Base-by-base conservation (phyloP, 2,797 vertebrate species). In the Sardinella longiceps region DNA sequence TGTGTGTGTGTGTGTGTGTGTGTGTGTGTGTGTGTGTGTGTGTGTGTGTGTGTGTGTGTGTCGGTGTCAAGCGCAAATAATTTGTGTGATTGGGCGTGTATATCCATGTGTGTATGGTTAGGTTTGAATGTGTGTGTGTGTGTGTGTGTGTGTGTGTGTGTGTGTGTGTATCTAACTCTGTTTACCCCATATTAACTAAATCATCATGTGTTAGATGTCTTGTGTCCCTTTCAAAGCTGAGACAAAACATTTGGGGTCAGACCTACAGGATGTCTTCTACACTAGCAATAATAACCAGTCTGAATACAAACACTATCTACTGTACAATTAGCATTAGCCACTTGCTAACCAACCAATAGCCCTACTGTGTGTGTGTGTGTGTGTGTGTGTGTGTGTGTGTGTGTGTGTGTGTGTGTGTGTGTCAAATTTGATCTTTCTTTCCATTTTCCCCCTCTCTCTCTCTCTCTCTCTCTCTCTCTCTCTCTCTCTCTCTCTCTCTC, bases 21-120 rank as follows among this genome's bases (percentile, higher is more conserved):
- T 74, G 66, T 74, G 30, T 37, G 86, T 87, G 88, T 84, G 43
- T 53, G 84, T 80, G 53, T 58, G 23, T 82, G 66, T 88, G 74
- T 83, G 51, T 85, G 66, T 39, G 82, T 77, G 43, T 81, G 77
- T 81, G 80, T 92, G 39, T 39, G 15, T 58, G 37, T 39, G 60
- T 37, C n/a, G n/a, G 28, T 84, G 45, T 10, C 46, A 48, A 48
- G 46, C 46, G 12, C 46, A 48, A 48, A 6, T 48, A 9, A 1
- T 48, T 48, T 84, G 12, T 1, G 43, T 82, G 66, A 39, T 74
- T 84, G 80, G 87, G 83, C 90, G 82, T 63, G 48, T 81, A 74
- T 53, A 80, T 87, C 51, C 58, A 15, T 39, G 82, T 82, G 4
- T 58, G 58, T 84, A 70, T 81, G 48, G 56, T 23, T 20, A 20